Base-by-base conservation (phyloP, 2,113 vertebrate species). In the Motacilla tschutschensis region DNA sequence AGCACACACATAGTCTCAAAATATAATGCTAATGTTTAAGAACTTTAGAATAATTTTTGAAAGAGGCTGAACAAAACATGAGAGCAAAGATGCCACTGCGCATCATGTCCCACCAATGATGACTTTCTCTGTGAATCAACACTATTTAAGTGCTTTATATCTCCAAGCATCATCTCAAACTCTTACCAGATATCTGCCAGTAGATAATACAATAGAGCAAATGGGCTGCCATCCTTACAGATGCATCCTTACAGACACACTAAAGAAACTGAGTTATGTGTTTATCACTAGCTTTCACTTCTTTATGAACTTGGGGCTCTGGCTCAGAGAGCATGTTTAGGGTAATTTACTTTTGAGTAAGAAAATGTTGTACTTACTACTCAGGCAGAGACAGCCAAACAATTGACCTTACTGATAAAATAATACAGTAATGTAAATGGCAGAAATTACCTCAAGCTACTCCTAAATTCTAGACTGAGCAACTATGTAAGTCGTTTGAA, bases 71-170 rank as follows among this genome's bases (percentile, higher is more conserved):
- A 59, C 4, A 12, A 65, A 65, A 31, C 63, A 46, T 38, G 10
- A 70, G 29, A 48, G 57, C 28, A 76, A 82, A 76, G 22, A 50
- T 11, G 0, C 2, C 4, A 13, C 5, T 0, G 0, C 6, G 3
- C 7, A 43, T 40, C 29, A 50, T 24, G 2, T 12, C 24, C 11
- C 47, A 12, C 3, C 24, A 10, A 3, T 36, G 63, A 2, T 57
- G 28, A 51, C 17, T 54, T 62, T 46, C 10, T 14, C 5, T 62
- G 10, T 35, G 29, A 46, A 54, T 53, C 24, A 36, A 29, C 12
- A 29, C 1, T n/a, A 21, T 53, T 76, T 31, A 66, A 48, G 5
- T 5, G 7, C 41, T 74, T 74, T 64, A 8, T 29, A 28, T 41
- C 24, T 84, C 35, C 17, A 73, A 3, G 1, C 20, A 59, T 4